Base-by-base conservation (phyloP, 2,888 invertebrate genomes). In the Cremastinae sp. region DNA sequence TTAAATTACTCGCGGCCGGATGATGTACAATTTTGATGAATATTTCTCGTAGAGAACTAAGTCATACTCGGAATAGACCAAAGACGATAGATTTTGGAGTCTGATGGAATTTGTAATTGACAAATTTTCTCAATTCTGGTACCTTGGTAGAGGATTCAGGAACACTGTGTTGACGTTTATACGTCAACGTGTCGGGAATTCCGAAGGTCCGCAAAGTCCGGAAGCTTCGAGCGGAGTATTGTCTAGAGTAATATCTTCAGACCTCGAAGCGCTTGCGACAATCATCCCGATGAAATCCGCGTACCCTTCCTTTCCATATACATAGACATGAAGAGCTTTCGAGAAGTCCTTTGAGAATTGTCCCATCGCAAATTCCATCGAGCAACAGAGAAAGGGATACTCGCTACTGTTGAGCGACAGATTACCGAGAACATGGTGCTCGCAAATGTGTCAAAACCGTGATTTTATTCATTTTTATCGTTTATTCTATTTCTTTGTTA, bases 231-330 rank as follows among this genome's bases (percentile, higher is more conserved):
- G 45, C 41, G 18, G 3, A 22, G 72, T 14, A 22, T 22, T 20
- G 28, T 68, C 37, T 61, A 53, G 49, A n/a, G 41, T 58, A 62
- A 72, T 62, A 72, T 72, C 66, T 51, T 58, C 22, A 8, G 47
- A 20, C 37, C 45, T 41, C 18, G 16, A 51, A 37, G 61, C 61
- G 49, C 71, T 66, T 35, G 37, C 35, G 28, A 14, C 16, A 59
- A 41, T 35, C 64, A 68, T 75, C 71, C 51, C 64, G 68, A 56
- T 39, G 4, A 61, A 66, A 66, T 66, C 62, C 68, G 71, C 58
- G 51, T 62, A 64, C 41, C 71, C 64, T 39, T 58, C 12, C 51
- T 28, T 53, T 12, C 45, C 55, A 43, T 35, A n/a, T 35, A 45
- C 55, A n/a, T 41, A 61, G 12, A 14, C 28, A 22, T n/a, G n/a